Evolutionary conservation across 2,797 vertebrate genomes (phyloP).

Genomic region (Epinephelus awoara): DNA sequence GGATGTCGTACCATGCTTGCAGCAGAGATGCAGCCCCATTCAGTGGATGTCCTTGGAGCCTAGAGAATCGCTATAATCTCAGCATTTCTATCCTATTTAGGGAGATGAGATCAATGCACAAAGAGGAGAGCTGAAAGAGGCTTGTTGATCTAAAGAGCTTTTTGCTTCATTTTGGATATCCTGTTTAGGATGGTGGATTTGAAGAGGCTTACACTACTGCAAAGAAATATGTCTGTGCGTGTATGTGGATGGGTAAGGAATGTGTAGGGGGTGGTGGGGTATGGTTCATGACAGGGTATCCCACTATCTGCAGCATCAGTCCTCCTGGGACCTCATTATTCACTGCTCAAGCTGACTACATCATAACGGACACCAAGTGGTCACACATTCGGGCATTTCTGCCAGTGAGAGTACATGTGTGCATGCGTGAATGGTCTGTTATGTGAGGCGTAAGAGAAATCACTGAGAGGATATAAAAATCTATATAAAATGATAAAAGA

Average conservation of each 20-base stretch:
- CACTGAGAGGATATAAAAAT: conserved; percentile 30
- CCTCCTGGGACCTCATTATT: conserved; percentile 81
- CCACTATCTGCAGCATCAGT: conserved; percentile 45
- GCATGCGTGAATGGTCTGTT: conserved; percentile 17
- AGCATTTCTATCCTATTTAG: conserved; percentile 49
- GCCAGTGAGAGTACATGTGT: conserved; percentile 14
- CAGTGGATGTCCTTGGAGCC: conserved; percentile 30
- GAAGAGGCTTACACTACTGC: conserved; percentile 20
- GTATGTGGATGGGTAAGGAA: conserved; percentile 5
- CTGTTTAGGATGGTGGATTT: conserved; percentile 40
- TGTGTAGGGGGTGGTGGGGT: conserved; percentile 6
- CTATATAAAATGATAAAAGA: conserved; percentile 35
- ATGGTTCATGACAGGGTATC: conserved; percentile 51
- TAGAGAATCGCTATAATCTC: conserved; percentile 43
- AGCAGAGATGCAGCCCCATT: conserved; percentile 46
- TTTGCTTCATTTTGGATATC: conserved; percentile 38
- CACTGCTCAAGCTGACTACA: conserved; percentile 50
- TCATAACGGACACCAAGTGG: conserved; percentile 56
- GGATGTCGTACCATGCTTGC: conserved; percentile 11
- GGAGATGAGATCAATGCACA: conserved; percentile 48
- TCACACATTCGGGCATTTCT: conserved; percentile 25
- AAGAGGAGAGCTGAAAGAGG: conserved; percentile 35
- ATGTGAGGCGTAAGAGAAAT: conserved; percentile 27
- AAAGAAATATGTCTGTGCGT: conserved; percentile 22
- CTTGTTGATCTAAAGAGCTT: conserved; percentile 33